Percentiles rank a stretch among this genome's conserved stretches.
Evolutionary conservation across 2,888 invertebrate genomes (phyloP).

Genomic region (Ethmia dodecea): DNA sequence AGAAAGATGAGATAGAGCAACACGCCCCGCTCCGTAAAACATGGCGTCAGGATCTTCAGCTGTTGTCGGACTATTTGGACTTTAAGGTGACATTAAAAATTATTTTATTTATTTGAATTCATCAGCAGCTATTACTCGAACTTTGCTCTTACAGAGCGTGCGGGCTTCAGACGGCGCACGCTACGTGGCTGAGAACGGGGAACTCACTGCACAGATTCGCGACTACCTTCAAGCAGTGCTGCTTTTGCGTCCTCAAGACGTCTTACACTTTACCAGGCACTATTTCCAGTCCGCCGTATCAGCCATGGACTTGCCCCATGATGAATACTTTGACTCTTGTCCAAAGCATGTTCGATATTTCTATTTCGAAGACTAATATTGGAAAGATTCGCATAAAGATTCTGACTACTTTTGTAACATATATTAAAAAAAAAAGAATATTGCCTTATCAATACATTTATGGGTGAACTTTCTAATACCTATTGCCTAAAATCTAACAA

Average conservation of each 20-base stretch:
- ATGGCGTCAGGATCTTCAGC: constrained; percentile 79
- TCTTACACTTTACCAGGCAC: constrained; percentile 74
- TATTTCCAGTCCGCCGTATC: constrained; percentile 72
- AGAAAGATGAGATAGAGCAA: constrained; percentile 52
- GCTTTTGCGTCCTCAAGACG: constrained; percentile 74
- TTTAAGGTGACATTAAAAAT: constrained; percentile 62
- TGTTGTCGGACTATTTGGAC: constrained; percentile 79
- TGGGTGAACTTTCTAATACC: too few species aligned
- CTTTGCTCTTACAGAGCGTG: constrained; percentile 43
- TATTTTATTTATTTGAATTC: neutral
- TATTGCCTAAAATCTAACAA: too few species aligned
- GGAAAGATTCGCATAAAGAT: too few species aligned
- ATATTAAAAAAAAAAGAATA: too few species aligned
- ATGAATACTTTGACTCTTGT: constrained; percentile 64
- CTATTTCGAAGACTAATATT: constrained; percentile 55
- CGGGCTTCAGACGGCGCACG: constrained; percentile 69
- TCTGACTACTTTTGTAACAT: too few species aligned
- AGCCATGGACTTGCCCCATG: constrained; percentile 64
- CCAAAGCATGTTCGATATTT: constrained; percentile 59
- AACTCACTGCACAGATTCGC: constrained; percentile 72
- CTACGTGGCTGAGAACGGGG: constrained; percentile 77
- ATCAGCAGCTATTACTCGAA: neutral
- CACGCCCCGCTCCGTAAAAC: constrained; percentile 61
- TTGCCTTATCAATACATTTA: too few species aligned
- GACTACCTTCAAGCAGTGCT: constrained; percentile 80